Evolutionary conservation across 2,113 vertebrate species (phyloP).

Genomic region (Suncus etruscus): DNA sequence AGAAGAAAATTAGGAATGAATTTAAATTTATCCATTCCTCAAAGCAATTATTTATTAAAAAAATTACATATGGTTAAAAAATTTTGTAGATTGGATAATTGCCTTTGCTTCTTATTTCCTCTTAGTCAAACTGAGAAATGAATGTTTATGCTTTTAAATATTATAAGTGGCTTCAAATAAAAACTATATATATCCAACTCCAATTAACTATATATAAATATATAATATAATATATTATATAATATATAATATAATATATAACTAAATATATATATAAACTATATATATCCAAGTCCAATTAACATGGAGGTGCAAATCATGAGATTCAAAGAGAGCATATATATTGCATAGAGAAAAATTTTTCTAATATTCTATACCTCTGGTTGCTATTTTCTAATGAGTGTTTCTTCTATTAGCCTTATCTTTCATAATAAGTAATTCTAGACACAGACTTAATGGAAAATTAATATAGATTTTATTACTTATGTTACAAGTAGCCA

Average conservation of each 20-base stretch:
- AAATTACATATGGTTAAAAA: constrained; percentile 41
- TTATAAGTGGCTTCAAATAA: constrained; percentile 24
- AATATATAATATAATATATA: too few relatives aligned
- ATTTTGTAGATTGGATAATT: constrained; percentile 55
- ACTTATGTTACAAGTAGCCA: background rate
- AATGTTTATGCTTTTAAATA: constrained; percentile 47
- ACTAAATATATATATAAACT: too few relatives aligned
- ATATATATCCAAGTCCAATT: constrained; percentile 24
- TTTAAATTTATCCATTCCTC: constrained; percentile 57
- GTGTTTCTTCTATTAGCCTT: background rate
- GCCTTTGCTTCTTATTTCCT: constrained; percentile 43
- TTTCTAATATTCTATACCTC: background rate
- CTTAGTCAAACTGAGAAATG: constrained; percentile 55
- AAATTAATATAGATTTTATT: constrained; percentile 3
- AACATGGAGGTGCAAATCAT: constrained; percentile 27
- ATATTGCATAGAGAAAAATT: constrained; percentile 24
- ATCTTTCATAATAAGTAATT: background rate
- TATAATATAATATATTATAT: too few relatives aligned
- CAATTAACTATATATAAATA: too few relatives aligned
- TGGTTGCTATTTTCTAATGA: constrained; percentile 3
- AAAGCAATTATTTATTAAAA: constrained; percentile 68
- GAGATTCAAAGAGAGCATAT: background rate
- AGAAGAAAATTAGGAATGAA: constrained; percentile 55
- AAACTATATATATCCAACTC: too few relatives aligned
- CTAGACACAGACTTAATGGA: constrained; percentile 12